Evolutionary conservation across 2,113 vertebrate species (phyloP), one percentile per base, ranked within the genome.

Genomic region (Chaetorhynchus papuensis): DNA sequence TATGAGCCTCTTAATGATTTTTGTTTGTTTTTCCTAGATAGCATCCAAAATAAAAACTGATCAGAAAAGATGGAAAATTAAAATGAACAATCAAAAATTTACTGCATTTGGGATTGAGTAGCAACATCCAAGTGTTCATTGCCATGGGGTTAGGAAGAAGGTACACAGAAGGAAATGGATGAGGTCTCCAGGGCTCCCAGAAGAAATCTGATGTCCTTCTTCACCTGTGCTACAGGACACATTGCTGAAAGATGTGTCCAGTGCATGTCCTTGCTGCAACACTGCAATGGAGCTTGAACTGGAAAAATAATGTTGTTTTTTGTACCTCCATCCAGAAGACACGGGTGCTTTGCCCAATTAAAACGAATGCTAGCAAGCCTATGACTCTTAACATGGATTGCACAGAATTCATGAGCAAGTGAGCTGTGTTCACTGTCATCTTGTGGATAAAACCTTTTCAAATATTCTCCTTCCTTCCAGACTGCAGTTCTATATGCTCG

Each of bases 191-290:
- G 33, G 23, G 42, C 63, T 92, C 75, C 41, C 61, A 53, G 81
- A 59, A 59, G 30, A 75, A 75, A 83, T 60, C 15, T 56, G 28
- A 50, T 54, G 14, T 54, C n/a, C 26, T 2, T 88, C 71, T 79
- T 82, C 70, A 19, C 41, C 59, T 45, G n/a, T 81, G 16, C 56
- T 70, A 9, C 90, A 96, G 63, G 49, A 80, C 15, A 39, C 28
- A 15, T 80, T 94, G 52, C 86, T 93, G 49, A 60, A 95, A 74
- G 78, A 72, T 87, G 86, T 89, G 87, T n/a, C 87, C 53, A 77
- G 57, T n/a, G 39, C 84, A 71, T 7, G 18, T 33, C 68, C 74
- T 35, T 81, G 57, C 20, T 97, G 61, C 42, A 69, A 24, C 47
- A 93, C 35, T 97, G 83, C 45, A 85, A 8, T 33, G 39, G 86